A percentile compares a stretch with the other conserved stretches of the same genome.
Evolutionary conservation across 1,140 invertebrate species (phyloP).

Genomic region (Heliconius melpomene): DNA sequence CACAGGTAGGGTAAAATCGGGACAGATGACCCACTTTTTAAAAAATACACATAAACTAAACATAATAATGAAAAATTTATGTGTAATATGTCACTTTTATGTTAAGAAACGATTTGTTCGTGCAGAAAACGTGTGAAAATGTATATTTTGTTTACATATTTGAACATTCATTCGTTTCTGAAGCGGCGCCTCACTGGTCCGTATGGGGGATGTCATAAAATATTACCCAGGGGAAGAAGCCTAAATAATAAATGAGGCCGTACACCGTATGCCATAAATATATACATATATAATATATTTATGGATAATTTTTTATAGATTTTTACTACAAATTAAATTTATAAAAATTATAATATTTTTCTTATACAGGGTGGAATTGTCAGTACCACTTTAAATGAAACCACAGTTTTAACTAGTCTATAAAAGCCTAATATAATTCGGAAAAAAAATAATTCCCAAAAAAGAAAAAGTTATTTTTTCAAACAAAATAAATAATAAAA

Average conservation of each 20-base stretch:
- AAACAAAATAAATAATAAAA: too few species aligned
- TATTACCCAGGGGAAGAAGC: background rate
- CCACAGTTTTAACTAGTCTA: too few species aligned
- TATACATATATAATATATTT: too few species aligned
- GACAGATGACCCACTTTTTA: too few species aligned
- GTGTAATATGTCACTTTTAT: background rate
- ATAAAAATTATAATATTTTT: background rate
- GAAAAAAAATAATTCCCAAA: too few species aligned
- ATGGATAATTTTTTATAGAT: background rate
- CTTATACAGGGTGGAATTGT: too few species aligned
- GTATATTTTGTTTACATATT: conserved; percentile 12
- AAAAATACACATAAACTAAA: too few species aligned
- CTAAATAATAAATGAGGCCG: background rate
- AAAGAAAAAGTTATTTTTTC: too few species aligned
- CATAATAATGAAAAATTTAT: too few species aligned
- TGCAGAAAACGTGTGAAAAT: background rate
- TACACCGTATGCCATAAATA: background rate
- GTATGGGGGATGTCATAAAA: background rate
- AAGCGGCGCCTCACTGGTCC: conserved; percentile 1
- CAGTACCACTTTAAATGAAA: too few species aligned
- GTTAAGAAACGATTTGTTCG: background rate
- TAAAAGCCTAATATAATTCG: too few species aligned
- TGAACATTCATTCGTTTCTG: background rate
- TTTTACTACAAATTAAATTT: background rate
- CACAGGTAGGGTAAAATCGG: too few species aligned